Base-by-base conservation (phyloP, 2,888 invertebrate genomes). In the Dinocampus coccinellae region DNA sequence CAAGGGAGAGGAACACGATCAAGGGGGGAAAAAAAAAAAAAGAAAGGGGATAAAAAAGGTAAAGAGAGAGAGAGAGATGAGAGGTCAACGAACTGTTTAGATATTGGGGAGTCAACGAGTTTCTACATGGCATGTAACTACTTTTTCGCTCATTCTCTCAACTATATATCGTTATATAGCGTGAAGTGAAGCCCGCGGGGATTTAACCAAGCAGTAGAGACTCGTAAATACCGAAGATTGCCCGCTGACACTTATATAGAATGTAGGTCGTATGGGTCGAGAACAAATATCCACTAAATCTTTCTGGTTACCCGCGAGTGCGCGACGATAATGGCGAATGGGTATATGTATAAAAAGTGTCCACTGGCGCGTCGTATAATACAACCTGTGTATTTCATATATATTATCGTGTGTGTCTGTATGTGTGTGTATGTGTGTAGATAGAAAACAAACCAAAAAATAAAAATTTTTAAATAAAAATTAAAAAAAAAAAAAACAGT, bases 201-300 rank as follows among this genome's bases (percentile, higher is more conserved):
- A 71, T 73, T 73, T 71, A 70, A 55, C 47, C 33, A 58, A 71
- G 70, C 72, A 66, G 70, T n/a, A n/a, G 75, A 60, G 62, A 58
- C 71, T 75, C 70, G 69, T 75, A 73, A 75, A 75, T 75, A 73
- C 75, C 66, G 60, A 71, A 69, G 69, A 69, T 75, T 75, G 69
- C 69, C 67, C 60, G 67, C 75, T 71, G 75, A 73, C 69, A 73
- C 75, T 70, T 70, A 70, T 70, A 71, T 70, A 70, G 73, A 73
- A 75, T 75, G 73, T 75, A 72, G 75, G 75, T 75, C 75, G 67
- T 69, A 66, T 65, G 65, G 73, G 63, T 64, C 70, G 68, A 68
- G 70, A 73, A 70, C 75, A 73, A 75, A 75, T 75, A 75, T 75
- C 75, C 75, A 69, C 71, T 75, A 73, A 75, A 73, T 75, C 73